phyloP scores from a whole-genome alignment of 2,888 invertebrate species.

The Oligia fasciuncula region DNA sequence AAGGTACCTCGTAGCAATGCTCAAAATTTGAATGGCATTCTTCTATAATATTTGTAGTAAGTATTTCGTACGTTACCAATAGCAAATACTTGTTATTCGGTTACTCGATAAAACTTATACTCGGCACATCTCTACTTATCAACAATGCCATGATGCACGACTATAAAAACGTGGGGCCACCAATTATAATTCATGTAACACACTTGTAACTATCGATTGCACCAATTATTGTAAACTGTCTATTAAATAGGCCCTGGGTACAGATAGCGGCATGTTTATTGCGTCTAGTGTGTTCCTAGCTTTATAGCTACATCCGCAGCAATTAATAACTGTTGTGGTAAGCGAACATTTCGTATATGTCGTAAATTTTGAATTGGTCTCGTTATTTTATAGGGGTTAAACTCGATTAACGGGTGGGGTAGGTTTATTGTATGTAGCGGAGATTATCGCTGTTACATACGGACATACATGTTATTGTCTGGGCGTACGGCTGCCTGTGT shows the following conservation, averaged over 20 bases:
- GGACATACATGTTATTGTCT: slow-evolving; percentile 61
- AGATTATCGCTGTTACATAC: slow-evolving; percentile 68
- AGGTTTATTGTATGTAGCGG: slow-evolving; percentile 77
- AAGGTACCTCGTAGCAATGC: too few relatives aligned
- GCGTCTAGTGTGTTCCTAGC: slow-evolving; percentile 78
- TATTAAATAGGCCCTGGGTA: slow-evolving; percentile 77
- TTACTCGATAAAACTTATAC: neutral
- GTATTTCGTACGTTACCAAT: neutral
- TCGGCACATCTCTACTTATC: neutral
- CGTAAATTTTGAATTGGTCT: slow-evolving; percentile 81
- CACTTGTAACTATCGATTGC: slow-evolving; percentile 73
- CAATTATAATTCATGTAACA: slow-evolving; percentile 64
- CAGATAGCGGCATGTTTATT: slow-evolving; percentile 82
- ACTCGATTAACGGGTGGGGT: slow-evolving; percentile 81
- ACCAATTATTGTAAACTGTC: slow-evolving; percentile 80
- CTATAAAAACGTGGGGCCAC: slow-evolving; percentile 45
- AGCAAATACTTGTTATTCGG: neutral
- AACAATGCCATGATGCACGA: slow-evolving; percentile 41
- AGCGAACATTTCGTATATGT: slow-evolving; percentile 81
- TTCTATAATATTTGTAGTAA: neutral
- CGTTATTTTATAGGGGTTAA: slow-evolving; percentile 83
- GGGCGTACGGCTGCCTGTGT: slow-evolving; percentile 42
- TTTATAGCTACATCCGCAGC: slow-evolving; percentile 78
- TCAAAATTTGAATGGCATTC: neutral
- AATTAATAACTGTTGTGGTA: slow-evolving; percentile 82